Evolutionary conservation across 1,140 invertebrate genomes (phyloP).

Genomic region (Babylonia areolata): DNA sequence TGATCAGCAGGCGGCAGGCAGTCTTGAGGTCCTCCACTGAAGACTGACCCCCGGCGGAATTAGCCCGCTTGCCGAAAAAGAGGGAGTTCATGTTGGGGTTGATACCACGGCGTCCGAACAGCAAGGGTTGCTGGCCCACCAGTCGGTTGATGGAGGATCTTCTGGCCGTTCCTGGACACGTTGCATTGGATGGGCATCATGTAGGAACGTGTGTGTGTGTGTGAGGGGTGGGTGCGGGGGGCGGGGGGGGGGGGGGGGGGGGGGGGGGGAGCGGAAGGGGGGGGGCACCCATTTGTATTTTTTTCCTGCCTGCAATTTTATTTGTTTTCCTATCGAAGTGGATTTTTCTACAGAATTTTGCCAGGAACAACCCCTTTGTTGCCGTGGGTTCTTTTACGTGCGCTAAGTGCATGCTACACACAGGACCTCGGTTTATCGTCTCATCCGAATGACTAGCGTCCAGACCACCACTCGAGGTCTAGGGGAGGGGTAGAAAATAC

Average conservation of each 20-base stretch:
- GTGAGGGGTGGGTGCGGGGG: background rate
- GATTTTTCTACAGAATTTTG: too few species aligned
- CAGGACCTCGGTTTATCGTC: too few species aligned
- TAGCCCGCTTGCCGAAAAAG: constrained; percentile 39
- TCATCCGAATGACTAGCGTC: too few species aligned
- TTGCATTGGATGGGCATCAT: too few species aligned
- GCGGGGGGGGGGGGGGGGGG: background rate
- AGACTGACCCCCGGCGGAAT: background rate
- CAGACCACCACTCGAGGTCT: too few species aligned
- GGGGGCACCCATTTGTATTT: background rate
- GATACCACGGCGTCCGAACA: constrained; percentile 41
- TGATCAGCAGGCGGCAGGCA: constrained; percentile 17
- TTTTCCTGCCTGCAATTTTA: too few species aligned
- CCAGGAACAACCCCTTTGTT: too few species aligned
- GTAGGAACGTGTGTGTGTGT: too few species aligned
- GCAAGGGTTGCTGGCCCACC: constrained; percentile 29
- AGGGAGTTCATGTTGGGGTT: constrained; percentile 48
- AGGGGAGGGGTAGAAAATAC: too few species aligned
- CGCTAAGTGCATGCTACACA: background rate
- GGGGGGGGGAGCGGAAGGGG: background rate
- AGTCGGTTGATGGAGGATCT: constrained; percentile 23
- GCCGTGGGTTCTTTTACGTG: too few species aligned
- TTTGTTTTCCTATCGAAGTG: too few species aligned
- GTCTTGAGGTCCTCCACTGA: constrained; percentile 1
- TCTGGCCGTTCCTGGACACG: background rate